Evolutionary conservation across 2,113 vertebrate genomes (phyloP).

Genomic region (Polypterus bichir): DNA sequence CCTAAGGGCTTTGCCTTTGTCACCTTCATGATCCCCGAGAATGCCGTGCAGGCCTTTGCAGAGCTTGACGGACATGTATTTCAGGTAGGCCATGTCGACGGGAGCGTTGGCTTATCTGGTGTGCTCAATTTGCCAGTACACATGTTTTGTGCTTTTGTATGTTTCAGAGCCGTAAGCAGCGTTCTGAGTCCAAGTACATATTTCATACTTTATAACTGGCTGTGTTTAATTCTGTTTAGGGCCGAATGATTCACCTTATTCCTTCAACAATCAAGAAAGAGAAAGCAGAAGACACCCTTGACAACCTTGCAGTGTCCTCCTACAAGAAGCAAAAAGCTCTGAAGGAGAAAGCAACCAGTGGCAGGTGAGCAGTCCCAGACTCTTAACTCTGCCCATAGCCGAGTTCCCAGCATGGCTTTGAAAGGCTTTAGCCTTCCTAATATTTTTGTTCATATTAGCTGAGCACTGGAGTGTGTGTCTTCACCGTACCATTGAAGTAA

Average conservation of each 20-base stretch:
- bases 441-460: too few species aligned
- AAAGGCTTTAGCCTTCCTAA: too few species aligned
- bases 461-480: too few species aligned
- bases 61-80: conserved; percentile 82
- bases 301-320: conserved; percentile 47
- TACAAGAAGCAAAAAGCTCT: conserved; percentile 79
- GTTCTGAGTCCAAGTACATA: too few species aligned
- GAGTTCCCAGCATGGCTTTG: too few species aligned
- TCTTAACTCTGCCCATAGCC: too few species aligned
- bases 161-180: too few species aligned
- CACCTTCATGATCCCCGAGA: conserved; percentile 86
- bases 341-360: conserved; percentile 76
- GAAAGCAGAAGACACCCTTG: conserved; percentile 33
- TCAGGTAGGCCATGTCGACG: conserved; percentile 54
- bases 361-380: conserved; percentile 49
- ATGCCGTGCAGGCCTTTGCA: conserved; percentile 69
- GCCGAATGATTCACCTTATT: conserved; percentile 81
- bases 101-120: too few species aligned
- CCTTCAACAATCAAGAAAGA: conserved; percentile 82
- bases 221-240: conserved; percentile 39
- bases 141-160: too few species aligned
- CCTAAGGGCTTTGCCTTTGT: conserved; percentile 92
- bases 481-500: too few species aligned
- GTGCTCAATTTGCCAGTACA: too few species aligned
- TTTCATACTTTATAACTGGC: too few species aligned